A percentile compares a stretch with the other conserved stretches of the same genome.
Conservation (phyloP, 2,888 invertebrate species). For the Lagria hirta region DNA sequence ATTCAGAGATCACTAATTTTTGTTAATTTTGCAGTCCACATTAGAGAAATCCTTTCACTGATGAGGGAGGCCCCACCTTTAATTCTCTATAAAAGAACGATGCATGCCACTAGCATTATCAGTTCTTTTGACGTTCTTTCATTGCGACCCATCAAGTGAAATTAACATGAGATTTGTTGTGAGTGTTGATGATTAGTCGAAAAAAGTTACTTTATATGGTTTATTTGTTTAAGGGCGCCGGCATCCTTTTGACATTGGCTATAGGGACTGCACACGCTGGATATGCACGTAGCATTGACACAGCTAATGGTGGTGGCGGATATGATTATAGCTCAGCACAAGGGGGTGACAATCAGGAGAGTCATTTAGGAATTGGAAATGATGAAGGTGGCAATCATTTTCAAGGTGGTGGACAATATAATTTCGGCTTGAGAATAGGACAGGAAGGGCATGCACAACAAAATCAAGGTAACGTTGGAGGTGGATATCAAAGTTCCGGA, state of each 20-base stretch:
- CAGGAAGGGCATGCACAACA: conserved; percentile 5
- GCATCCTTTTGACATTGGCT: conserved; percentile 40
- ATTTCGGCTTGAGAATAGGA: background rate
- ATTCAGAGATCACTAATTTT: conserved; percentile 11
- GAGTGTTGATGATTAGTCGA: conserved; percentile 30
- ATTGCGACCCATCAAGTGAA: conserved; percentile 31
- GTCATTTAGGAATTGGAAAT: background rate
- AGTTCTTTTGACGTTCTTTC: conserved; percentile 44
- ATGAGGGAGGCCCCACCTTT: conserved; percentile 41
- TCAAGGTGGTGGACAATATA: conserved; percentile 1
- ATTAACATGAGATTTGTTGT: conserved; percentile 42
- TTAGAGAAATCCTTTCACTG: conserved; percentile 41
- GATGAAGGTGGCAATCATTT: conserved; percentile 1
- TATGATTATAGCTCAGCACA: conserved; percentile 2
- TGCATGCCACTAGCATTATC: conserved; percentile 39
- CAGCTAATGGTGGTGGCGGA: conserved; percentile 24
- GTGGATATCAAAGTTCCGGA: too few relatives aligned
- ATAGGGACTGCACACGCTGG: conserved; percentile 40
- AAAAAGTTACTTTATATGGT: too few relatives aligned
- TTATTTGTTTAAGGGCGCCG: conserved; percentile 36
- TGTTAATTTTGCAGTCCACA: conserved; percentile 16
- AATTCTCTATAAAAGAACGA: conserved; percentile 41
- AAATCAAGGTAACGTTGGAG: background rate
- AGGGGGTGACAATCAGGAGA: conserved; percentile 4
- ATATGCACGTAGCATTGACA: conserved; percentile 40